phyloP scores from a whole-genome alignment of 2,888 invertebrate species.

The Argyresthia goedartella region DNA sequence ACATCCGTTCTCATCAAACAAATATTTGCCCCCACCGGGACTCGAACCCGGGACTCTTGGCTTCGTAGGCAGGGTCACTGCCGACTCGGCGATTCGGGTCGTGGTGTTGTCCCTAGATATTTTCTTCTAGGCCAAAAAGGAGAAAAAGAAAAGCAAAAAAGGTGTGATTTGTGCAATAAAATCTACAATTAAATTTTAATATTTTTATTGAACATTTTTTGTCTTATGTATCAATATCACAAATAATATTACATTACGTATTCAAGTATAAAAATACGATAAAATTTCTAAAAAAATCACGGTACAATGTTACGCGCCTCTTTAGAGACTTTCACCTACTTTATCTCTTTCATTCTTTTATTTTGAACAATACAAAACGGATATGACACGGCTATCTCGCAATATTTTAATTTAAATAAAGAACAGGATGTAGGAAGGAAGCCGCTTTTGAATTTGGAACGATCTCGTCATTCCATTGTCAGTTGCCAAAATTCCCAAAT shows the following conservation, averaged over 20 bases:
- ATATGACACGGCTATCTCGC: conserved; percentile 3
- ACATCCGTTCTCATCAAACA: no score
- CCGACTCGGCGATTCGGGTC: no score
- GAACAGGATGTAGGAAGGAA: conserved; percentile 46
- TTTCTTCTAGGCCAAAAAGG: neutral
- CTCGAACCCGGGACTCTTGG: no score
- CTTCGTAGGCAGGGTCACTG: no score
- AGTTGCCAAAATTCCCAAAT: neutral
- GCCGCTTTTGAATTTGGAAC: conserved; percentile 10
- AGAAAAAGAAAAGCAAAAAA: conserved; percentile 16
- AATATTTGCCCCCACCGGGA: no score
- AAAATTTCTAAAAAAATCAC: conserved; percentile 50
- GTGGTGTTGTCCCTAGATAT: no score
- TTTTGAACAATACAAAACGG: conserved; percentile 15
- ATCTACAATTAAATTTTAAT: conserved; percentile 48
- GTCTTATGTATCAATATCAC: conserved; percentile 53
- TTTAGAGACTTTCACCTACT: neutral
- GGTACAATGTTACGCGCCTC: conserved; percentile 10
- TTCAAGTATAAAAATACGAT: conserved; percentile 51
- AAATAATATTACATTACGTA: conserved; percentile 57
- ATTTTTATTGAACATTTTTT: conserved; percentile 64
- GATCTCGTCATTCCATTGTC: conserved; percentile 1
- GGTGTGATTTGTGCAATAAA: no score
- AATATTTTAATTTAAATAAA: conserved; percentile 24
- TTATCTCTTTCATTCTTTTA: conserved; percentile 9